These are phyloP conservation scores for Aphis gossypii DNA, from an alignment of 1,140 invertebrate genomes.

Conservation along the genomic window DNA sequence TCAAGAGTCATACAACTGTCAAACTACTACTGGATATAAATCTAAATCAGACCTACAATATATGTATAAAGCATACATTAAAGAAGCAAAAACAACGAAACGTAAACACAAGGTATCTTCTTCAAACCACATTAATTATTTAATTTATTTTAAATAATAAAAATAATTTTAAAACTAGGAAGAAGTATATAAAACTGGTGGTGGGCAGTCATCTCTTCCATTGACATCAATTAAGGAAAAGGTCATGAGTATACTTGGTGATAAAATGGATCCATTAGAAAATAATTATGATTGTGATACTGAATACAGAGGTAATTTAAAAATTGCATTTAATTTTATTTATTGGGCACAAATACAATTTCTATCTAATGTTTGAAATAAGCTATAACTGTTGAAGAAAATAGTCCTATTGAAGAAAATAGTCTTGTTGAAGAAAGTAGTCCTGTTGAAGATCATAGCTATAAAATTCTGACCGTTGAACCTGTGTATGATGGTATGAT, in stretches of 20 bases:
- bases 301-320: not conserved
- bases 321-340: not conserved
- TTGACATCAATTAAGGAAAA: slow-evolving; percentile 13
- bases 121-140: not conserved
- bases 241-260: not conserved
- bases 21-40: not conserved
- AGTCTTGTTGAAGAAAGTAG: too few species aligned
- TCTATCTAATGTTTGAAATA: not conserved
- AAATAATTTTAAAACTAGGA: slow-evolving; percentile 21
- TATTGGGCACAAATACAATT: not conserved
- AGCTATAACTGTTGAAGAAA: too few species aligned
- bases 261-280: slow-evolving; percentile 3
- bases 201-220: not conserved
- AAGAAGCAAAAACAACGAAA: not conserved
- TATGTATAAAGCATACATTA: not conserved
- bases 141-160: not conserved
- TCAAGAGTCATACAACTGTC: not conserved
- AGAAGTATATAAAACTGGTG: not conserved
- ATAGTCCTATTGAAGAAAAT: too few species aligned
- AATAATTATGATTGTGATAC: not conserved
- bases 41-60: not conserved
- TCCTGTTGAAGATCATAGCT: too few species aligned
- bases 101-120: not conserved
- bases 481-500: too few species aligned
- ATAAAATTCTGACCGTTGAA: too few species aligned